Evolutionary conservation across 2,888 invertebrate genomes (phyloP), one percentile per base, ranked within the genome.

Genomic region (Subacronicta megacephala): DNA sequence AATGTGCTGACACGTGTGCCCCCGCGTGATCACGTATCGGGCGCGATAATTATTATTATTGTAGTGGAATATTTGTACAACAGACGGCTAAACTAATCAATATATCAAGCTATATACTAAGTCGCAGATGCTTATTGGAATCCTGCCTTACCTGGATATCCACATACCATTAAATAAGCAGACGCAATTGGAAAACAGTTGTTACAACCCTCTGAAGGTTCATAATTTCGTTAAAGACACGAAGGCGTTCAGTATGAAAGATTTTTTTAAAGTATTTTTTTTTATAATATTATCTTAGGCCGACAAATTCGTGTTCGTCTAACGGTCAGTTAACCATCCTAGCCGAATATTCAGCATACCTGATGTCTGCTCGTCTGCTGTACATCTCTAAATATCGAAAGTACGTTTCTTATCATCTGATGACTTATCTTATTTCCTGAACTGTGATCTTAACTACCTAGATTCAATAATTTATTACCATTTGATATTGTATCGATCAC

Each of bases 21-120:
- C n/a, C 17, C 36, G 16, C 67, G 63, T 64, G 67, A 64, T 53
- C 60, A 13, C 16, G 7, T 35, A 65, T 45, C 42, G n/a, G 16
- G 41, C 42, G 17, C 47, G 47, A 41, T 66, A 44, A 60, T 53
- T 35, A 18, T 18, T 35, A 18, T 18, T 38, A 29, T 37, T 50
- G 45, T 33, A 16, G 17, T 46, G 37, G 29, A 35, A 38, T 65
- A 59, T 63, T 65, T 65, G 29, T 38, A 37, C 20, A 37, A 3
- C 17, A 10, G 33, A 33, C 12, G 37, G 35, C 36, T 43, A 47
- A 16, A 3, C 42, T 29, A 15, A 18, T 46, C 15, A 7, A 16
- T 31, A 31, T 12, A 29, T 12, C 1, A 10, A 23, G 10, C 10
- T 12, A 29, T 1, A 31, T 26, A 31, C 31, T 31, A 31, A 12